Evolutionary conservation across 2,888 invertebrate genomes (phyloP), one percentile per base, ranked within the genome.

Genomic region (Agonopterix arenella): DNA sequence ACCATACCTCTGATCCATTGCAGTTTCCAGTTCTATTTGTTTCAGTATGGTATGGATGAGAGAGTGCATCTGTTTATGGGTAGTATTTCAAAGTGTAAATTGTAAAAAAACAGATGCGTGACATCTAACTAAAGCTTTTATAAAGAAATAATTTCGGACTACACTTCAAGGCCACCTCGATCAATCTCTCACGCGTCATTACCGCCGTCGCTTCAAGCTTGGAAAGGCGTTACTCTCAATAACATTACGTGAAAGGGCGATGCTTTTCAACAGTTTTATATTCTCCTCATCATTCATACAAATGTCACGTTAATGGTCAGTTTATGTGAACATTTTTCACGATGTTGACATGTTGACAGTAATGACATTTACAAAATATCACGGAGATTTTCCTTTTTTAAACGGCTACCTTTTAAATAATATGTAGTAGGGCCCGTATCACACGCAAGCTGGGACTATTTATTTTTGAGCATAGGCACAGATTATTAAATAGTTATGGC

Each of bases 181-280:
- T 72, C 66, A 66, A 72, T 72, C 71, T 69, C 59, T 64, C 61
- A 58, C 69, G 59, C 69, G 56, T 66, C 71, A 70, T 72, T 71
- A 79, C 70, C 71, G 61, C 62, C 62, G 75, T 70, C 79, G 67
- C 70, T 70, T 70, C 64, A 64, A 65, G 63, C 72, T 71, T 66
- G 57, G 53, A 60, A 61, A 63, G 64, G 64, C 62, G 66, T 68
- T 58, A 62, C 54, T 57, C 51, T 56, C 63, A 62, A 62, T 60
- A 56, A 52, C 58, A 54, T 61, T 54, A 60, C 53, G 51, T 58
- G 63, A 62, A 64, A 63, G 62, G 61, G 58, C 55, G 56, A 40
- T 28, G 48, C 53, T 53, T 13, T 49, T 49, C 53, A 52, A 55
- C 55, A 55, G 57, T 60, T 60, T 61, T 53, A 49, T 58, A 52